Conservation (phyloP, 2,113 vertebrate genomes). For the Lepisosteus oculatus region DNA sequence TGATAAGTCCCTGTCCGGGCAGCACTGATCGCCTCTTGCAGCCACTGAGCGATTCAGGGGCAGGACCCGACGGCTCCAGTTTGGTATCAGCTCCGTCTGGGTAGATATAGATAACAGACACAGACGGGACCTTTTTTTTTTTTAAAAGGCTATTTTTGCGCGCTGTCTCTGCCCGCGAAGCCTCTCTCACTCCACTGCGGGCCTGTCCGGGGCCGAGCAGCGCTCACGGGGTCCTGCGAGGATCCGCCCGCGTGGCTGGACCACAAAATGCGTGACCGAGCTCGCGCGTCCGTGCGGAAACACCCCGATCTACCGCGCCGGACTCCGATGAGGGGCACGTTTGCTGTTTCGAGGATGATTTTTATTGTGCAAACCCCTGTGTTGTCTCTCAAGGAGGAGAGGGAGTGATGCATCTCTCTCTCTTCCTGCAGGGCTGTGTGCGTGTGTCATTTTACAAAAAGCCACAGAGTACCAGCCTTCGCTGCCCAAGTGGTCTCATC, state of each 20-base stretch:
- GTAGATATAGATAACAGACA: not conserved
- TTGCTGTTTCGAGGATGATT: no score
- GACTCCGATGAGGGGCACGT: no score
- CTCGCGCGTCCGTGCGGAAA: not conserved
- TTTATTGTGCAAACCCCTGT: no score
- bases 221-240: not conserved
- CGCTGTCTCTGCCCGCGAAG: not conserved
- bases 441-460: slow-evolving; percentile 19
- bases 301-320: not conserved
- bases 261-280: not conserved
- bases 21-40: not conserved
- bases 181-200: not conserved
- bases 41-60: not conserved
- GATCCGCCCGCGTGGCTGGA: not conserved
- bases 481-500: slow-evolving; percentile 8
- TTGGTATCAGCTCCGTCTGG: slow-evolving; percentile 5
- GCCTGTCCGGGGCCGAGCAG: not conserved
- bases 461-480: slow-evolving; percentile 1
- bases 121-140: not conserved
- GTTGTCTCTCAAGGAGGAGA: no score
- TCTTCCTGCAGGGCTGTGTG: no score
- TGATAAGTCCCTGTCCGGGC: not conserved
- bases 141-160: not conserved
- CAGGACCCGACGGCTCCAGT: not conserved
- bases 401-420: no score